Conservation (phyloP, 1,140 invertebrate species). For the Zeugodacus cucurbitae region DNA sequence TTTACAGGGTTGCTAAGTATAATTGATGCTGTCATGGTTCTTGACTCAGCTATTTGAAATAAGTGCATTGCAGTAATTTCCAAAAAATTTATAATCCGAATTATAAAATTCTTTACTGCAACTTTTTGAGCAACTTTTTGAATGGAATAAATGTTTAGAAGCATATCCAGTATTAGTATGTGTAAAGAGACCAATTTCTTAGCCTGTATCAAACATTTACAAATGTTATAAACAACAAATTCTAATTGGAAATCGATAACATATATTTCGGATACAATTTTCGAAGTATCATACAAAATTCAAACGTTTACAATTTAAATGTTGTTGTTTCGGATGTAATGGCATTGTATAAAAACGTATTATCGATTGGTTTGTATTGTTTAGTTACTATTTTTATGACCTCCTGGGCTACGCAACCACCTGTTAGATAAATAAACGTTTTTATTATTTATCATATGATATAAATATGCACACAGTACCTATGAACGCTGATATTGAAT, state of each 20-base stretch:
- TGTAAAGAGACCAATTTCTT: no score
- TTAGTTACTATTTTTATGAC: constrained; percentile 96
- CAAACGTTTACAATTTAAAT: constrained; percentile 55
- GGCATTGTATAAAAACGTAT: constrained; percentile 96
- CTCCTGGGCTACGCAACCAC: constrained; percentile 95
- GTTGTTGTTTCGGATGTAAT: constrained; percentile 87
- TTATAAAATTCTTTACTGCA: no score
- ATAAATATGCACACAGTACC: constrained; percentile 66
- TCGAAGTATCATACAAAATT: neutral
- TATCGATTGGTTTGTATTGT: constrained; percentile 96
- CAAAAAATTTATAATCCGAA: no score
- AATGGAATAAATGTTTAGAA: no score
- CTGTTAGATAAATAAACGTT: constrained; percentile 62
- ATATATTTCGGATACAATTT: neutral
- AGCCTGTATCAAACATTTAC: neutral
- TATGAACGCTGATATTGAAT: constrained; percentile 94
- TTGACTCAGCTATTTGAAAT: no score
- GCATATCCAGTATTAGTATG: no score
- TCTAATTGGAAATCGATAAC: neutral
- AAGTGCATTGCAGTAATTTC: no score
- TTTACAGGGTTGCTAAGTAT: no score
- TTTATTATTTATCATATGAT: neutral
- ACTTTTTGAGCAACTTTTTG: no score
- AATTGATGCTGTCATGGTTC: no score
- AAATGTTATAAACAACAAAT: neutral